Evolutionary conservation across 1,140 invertebrate genomes (phyloP).

Genomic region (Papilio polyxenes): DNA sequence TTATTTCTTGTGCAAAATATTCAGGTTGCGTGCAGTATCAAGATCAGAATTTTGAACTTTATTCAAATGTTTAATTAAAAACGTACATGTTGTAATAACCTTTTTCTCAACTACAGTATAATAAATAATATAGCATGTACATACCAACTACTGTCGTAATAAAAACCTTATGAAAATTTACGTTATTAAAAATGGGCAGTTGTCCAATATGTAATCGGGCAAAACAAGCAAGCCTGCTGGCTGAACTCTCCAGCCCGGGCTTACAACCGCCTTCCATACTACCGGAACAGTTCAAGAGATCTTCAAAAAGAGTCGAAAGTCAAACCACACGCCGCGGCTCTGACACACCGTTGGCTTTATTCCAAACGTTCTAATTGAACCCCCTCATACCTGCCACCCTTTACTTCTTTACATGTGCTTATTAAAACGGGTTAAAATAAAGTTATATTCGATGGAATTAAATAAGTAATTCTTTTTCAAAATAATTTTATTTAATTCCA

Average conservation of each 20-base stretch:
- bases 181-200: neutral
- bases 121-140: neutral
- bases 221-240: neutral
- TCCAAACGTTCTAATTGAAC: conserved; percentile 15
- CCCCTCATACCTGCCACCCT: conserved; percentile 4
- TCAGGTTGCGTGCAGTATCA: no score
- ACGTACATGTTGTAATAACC: no score
- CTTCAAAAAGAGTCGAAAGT: neutral
- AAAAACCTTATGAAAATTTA: neutral
- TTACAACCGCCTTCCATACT: neutral
- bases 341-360: neutral
- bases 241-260: neutral
- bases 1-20: no score
- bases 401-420: neutral
- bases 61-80: no score
- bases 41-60: no score
- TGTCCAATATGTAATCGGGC: neutral
- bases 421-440: neutral
- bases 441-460: neutral
- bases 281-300: neutral
- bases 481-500: no score
- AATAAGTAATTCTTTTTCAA: no score
- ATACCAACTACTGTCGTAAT: neutral
- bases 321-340: conserved; percentile 13
- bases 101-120: neutral